Evolutionary conservation across 2,888 invertebrate species (phyloP).

Genomic region (Timema cristinae): DNA sequence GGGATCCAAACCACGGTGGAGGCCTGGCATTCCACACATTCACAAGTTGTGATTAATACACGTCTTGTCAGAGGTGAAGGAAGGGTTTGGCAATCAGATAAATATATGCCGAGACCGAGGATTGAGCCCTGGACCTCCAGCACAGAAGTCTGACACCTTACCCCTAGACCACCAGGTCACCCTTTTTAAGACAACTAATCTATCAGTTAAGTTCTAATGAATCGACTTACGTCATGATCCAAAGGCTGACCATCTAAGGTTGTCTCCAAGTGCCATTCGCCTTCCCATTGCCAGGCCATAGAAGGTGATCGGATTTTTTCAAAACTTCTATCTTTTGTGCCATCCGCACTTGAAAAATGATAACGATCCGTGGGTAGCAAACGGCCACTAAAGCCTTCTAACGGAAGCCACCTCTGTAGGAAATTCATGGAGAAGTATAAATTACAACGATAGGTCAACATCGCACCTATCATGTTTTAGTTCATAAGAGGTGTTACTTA

Average conservation of each 20-base stretch:
- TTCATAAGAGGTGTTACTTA: neutral
- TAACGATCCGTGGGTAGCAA: slow-evolving; percentile 84
- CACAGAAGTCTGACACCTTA: too few relatives aligned
- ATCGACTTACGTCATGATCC: slow-evolving; percentile 67
- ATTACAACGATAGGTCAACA: neutral
- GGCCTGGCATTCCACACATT: too few relatives aligned
- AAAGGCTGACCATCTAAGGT: slow-evolving; percentile 81
- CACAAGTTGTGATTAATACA: too few relatives aligned
- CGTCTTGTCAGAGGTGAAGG: too few relatives aligned
- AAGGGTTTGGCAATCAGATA: too few relatives aligned
- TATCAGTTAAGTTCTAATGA: too few relatives aligned
- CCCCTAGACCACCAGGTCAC: too few relatives aligned
- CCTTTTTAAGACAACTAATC: too few relatives aligned
- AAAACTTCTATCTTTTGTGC: slow-evolving; percentile 70
- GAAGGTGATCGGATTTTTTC: slow-evolving; percentile 83
- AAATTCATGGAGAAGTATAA: neutral
- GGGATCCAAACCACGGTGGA: too few relatives aligned
- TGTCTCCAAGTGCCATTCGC: slow-evolving; percentile 84
- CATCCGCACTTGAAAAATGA: slow-evolving; percentile 81
- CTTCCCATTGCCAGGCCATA: slow-evolving; percentile 96
- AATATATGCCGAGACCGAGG: too few relatives aligned
- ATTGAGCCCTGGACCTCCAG: too few relatives aligned
- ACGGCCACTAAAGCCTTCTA: slow-evolving; percentile 79
- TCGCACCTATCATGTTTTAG: neutral
- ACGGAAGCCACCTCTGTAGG: slow-evolving; percentile 77